Evolutionary conservation across 1,140 invertebrate species (phyloP).

Genomic region (Drosophila nebulosa): DNA sequence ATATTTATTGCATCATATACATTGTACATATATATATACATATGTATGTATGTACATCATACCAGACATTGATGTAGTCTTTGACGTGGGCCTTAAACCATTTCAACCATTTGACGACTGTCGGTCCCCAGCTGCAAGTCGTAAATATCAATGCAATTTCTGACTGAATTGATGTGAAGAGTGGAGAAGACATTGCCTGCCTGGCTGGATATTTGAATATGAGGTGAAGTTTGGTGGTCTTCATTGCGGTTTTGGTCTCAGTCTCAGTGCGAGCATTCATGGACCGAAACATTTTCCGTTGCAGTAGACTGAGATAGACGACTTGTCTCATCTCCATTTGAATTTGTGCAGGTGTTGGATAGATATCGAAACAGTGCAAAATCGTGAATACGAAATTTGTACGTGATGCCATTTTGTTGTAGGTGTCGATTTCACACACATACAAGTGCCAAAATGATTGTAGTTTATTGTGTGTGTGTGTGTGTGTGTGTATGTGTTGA

Average conservation of each 20-base stretch:
- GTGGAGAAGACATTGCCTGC: conserved; percentile 26
- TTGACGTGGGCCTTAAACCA: conserved; percentile 40
- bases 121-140: conserved; percentile 28
- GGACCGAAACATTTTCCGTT: neutral
- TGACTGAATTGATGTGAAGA: conserved; percentile 30
- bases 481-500: neutral
- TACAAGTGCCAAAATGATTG: conserved; percentile 7
- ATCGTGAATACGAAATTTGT: conserved; percentile 79
- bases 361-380: conserved; percentile 79
- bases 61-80: conserved; percentile 12
- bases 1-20: conserved; percentile 26
- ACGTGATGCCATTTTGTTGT: conserved; percentile 75
- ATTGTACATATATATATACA: no score
- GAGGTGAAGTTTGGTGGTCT: neutral
- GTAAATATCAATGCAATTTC: conserved; percentile 40
- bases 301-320: conserved; percentile 29
- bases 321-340: conserved; percentile 40
- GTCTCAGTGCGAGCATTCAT: conserved; percentile 56
- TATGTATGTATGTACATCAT: no score
- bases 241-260: conserved; percentile 55
- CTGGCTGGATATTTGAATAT: conserved; percentile 49
- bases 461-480: neutral
- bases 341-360: conserved; percentile 77
- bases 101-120: conserved; percentile 42
- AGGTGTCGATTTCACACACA: conserved; percentile 56